These are phyloP conservation scores for Nomada lathburiana DNA, from an alignment of 2,888 invertebrate species.

Conservation along the genomic window DNA sequence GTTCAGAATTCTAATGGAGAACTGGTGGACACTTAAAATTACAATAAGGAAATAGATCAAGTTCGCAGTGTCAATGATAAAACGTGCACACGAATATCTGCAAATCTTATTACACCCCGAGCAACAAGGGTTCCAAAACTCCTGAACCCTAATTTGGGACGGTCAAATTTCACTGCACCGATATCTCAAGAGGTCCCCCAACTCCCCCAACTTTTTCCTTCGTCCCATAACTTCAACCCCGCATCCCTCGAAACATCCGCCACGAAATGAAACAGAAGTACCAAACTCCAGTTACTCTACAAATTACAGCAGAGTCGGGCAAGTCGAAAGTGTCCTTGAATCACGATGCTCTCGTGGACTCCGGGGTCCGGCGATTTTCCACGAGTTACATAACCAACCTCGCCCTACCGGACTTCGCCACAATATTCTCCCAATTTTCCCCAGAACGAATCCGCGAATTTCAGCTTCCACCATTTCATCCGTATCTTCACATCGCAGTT, in stretches of 20 bases:
- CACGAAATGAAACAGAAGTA: not conserved
- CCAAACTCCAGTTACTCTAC: not conserved
- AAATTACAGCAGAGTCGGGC: not conserved
- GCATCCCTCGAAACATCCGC: not conserved
- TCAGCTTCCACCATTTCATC: not conserved
- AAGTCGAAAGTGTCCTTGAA: conserved; percentile 23
- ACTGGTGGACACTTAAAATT: no score
- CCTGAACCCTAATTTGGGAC: no score
- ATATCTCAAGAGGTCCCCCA: not conserved
- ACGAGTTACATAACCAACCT: conserved; percentile 45
- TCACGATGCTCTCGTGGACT: conserved; percentile 9
- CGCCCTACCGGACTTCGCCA: not conserved
- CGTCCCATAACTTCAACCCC: not conserved
- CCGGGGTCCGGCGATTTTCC: conserved; percentile 5
- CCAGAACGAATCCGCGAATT: not conserved
- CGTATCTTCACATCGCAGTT: not conserved
- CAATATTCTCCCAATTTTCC: conserved; percentile 18
- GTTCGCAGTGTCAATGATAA: no score
- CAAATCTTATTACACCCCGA: no score
- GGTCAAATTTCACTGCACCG: no score
- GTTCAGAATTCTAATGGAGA: no score
- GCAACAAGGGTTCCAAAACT: no score
- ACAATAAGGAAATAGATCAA: no score
- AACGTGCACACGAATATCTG: no score
- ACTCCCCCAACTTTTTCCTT: not conserved